Evolutionary conservation across 2,113 vertebrate genomes (phyloP), one percentile per base, ranked within the genome.

Genomic region (Saguinus midas): DNA sequence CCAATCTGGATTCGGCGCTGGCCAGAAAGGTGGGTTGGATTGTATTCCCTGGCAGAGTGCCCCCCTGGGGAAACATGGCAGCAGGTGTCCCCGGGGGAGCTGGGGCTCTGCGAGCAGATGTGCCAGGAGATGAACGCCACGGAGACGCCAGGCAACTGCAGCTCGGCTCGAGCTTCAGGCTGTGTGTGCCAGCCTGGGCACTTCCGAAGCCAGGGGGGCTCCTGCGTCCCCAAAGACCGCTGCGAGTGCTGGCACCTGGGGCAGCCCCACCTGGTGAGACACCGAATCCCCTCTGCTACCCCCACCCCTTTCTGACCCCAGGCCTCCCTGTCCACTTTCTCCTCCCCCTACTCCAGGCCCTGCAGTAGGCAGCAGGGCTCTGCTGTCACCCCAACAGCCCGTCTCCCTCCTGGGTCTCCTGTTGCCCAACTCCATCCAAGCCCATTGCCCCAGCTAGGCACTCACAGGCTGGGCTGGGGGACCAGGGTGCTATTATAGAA

Each of bases 191-290:
- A 91, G 94, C 98, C 96, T 0, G 99, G 99, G 23, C 97, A 72
- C 25, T 99, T 99, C 98, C 98, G 99, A 48, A 98, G 98, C 96
- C 94, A 66, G 81, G 78, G 48, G 0, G 72, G 93, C 0, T 89
- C 93, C 11, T 99, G 99, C 13, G 99, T 99, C 78, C 98, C 99
- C 0, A 97, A 98, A 0, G 99, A 99, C 12, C 98, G 93, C 87
- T 99, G 99, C 75, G 99, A 99, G 95, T 99, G 99, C 96, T 97
- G 97, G 95, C 98, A 98, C 72, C 97, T 45, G 0, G 99, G 98
- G 78, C 70, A 27, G 50, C n/a, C 97, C 48, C 95, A 97, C 94
- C 94, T 96, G 99, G 99, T 99, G 97, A 58, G 98, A 68, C 27
- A 16, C n/a, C 0, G 0, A 0, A 2, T 16, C 17, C 25, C 80